Base-by-base conservation (phyloP, 2,113 vertebrate genomes). In the Cyanocitta stelleri region DNA sequence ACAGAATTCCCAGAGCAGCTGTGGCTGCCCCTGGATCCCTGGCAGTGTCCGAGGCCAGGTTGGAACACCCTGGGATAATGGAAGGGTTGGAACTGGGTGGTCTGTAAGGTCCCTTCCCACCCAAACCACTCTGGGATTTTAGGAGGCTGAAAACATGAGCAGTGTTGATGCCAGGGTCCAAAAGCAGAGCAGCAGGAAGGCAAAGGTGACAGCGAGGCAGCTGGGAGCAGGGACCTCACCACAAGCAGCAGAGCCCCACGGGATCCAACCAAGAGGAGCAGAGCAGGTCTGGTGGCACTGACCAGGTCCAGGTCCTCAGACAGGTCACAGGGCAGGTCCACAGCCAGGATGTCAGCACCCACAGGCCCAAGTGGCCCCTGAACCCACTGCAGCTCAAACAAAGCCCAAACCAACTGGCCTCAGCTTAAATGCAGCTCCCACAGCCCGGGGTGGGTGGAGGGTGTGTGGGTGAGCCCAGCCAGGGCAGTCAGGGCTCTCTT, bases 391-490 rank as follows among this genome's bases (percentile, higher is more conserved):
- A 54, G 78, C 55, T 77, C 67, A 16, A 48, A 48, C 3, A 2
- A 37, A 3, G 32, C 33, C 35, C 39, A 29, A 3, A 33, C 0
- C 3, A 11, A 14, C 2, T 0, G 11, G 33, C 22, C 76, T 77
- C 7, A 4, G 84, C 52, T 85, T 43, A 62, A 63, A 81, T 5
- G 61, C 46, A 49, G 80, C 58, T 75, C 30, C 16, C 1, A 1
- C 0, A 13, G 33, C 23, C 41, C 11, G 9, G 79, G 75, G 44
- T 0, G 71, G 86, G 83, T 0, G 71, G 61, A 82, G 78, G 74
- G 30, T 49, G 41, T 4, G 96, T 80, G 91, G 55, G 33, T 27
- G 61, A 68, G 59, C 17, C 68, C 1, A 0, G 10, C 32, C 29
- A 58, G 59, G n/a, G 49, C 52, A 51, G 71, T 49, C 88, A 77